Evolutionary conservation across 2,888 invertebrate genomes (phyloP), one percentile per base, ranked within the genome.

Genomic region (Macroteleia sp.): DNA sequence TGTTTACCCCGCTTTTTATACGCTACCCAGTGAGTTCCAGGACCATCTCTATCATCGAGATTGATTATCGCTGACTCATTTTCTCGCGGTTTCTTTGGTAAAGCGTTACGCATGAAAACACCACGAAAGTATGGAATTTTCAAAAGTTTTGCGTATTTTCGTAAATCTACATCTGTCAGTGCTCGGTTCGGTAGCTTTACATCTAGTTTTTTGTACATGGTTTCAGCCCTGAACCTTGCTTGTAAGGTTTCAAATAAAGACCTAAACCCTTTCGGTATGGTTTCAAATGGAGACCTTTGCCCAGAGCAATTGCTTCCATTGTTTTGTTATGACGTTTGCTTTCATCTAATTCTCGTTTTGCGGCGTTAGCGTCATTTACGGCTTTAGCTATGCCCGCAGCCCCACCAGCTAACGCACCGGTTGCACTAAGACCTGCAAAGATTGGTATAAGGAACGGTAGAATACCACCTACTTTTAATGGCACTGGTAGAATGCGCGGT

Each of bases 251-350:
- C 25, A 54, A 14, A 6, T 54, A 10, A 22, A 54, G 36, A 39
- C 42, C 32, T 14, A 50, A 14, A 14, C 36, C 54, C 9, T 36
- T 54, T 9, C 9, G 28, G 44, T 42, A 42, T 30, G 57, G 57
- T 36, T 48, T 64, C 8, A 81, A 36, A 42, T 79, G 57, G n/a
- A 85, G 74, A 14, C 84, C 83, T n/a, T 80, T 62, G 5, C 84
- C 84, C 1, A 89, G 54, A 17, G 86, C 88, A 39, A 89, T 87
- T 39, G 85, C 79, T 83, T 91, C 91, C 87, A 91, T 90, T 19
- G 74, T 81, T 80, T 81, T 64, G 79, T 91, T 91, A 76, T 89
- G 90, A 5, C 88, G 81, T 54, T 83, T 57, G 19, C 71, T 80
- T 81, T 91, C 89, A n/a, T 79, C 64, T 34, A 88, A 79, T 70